Evolutionary conservation across 2,113 vertebrate genomes (phyloP), one percentile per base, ranked within the genome.

Genomic region (Hirundichthys speculiger): DNA sequence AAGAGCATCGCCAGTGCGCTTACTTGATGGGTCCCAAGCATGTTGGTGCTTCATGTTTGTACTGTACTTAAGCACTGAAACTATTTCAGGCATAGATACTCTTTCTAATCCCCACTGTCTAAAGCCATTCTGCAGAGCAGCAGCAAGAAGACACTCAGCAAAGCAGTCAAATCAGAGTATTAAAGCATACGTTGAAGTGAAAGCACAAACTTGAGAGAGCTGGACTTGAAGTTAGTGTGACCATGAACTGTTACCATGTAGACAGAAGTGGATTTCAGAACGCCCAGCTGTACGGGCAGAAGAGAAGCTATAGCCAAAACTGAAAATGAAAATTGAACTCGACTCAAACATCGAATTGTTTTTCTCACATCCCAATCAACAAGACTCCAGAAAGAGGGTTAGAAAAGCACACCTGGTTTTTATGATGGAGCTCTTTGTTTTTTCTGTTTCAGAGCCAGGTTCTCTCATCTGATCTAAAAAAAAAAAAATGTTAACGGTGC

Each of bases 401-500:
- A 73, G 59, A 82, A 80, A 91, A 89, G 89, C 89, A 91, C 89
- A 89, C n/a, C 64, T 61, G 68, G 51, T 75, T 82, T 86, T 77
- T 84, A 81, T 11, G 50, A 63, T 63, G 46, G 42, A 74, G 40
- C 13, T 57, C 58, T 77, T 79, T 65, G 46, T 70, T 62, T 60
- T 50, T 25, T 12, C 51, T 38, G 9, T 43, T 34, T 47, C 39
- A 24, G 7, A 53, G 64, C 49, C 54, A 3, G 21, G 58, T 22
- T 47, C 39, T 39, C 45, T 22, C 41, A 53, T 49, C 38, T 38
- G 43, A 8, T 24, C 42, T 15, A 19, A 4, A 49, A 13, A 47
- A 24, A 19, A 4, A 49, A 13, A 47, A 24, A 10, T 58, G 21
- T 39, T 53, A 43, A 30, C 45, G 0, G 53, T 66, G 16, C 55